Base-by-base conservation (phyloP, 2,797 vertebrate species). In the Macropodus opercularis region DNA sequence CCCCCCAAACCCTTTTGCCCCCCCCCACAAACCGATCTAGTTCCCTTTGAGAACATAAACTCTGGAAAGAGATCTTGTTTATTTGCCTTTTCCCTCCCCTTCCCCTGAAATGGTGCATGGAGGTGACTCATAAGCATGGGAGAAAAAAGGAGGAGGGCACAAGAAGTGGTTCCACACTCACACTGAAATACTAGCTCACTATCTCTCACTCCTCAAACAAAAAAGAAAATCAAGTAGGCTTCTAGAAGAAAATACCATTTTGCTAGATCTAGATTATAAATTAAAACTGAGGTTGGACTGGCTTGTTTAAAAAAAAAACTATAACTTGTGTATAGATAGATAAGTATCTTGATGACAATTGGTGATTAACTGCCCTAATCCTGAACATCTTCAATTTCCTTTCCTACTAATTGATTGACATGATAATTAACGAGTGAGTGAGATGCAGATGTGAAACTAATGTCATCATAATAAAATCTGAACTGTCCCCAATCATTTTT, bases 11-110 rank as follows among this genome's bases (percentile, higher is more conserved):
- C 39, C 44, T 52, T 23, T 4, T 2, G 12, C 69, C 52, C 2
- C 1, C 62, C 1, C 63, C 59, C 57, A 49, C 48, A 59, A 76
- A 72, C 57, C 51, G 76, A 72, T 84, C 65, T 63, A 54, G 70
- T 70, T 84, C 88, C 77, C 81, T 90, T 80, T 81, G 88, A 87
- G 86, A 88, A 87, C 56, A 79, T 90, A 89, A 91, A 90, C 88
- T 82, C 67, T 86, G 87, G 81, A 87, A 85, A 88, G 79, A 86
- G 72, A 89, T 86, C 77, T 77, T 91, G 91, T 92, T 91, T 93
- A 92, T 93, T 93, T 91, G 87, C 72, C 80, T 89, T 48, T 79
- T 71, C 69, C 79, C 75, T 80, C 78, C 76, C 68, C 66, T 77
- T 79, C 72, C 84, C 63, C 72, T 84, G 81, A 90, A 88, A 87